Evolutionary conservation across 2,113 vertebrate genomes (phyloP).

Genomic region (Hippoglossus stenolepis): DNA sequence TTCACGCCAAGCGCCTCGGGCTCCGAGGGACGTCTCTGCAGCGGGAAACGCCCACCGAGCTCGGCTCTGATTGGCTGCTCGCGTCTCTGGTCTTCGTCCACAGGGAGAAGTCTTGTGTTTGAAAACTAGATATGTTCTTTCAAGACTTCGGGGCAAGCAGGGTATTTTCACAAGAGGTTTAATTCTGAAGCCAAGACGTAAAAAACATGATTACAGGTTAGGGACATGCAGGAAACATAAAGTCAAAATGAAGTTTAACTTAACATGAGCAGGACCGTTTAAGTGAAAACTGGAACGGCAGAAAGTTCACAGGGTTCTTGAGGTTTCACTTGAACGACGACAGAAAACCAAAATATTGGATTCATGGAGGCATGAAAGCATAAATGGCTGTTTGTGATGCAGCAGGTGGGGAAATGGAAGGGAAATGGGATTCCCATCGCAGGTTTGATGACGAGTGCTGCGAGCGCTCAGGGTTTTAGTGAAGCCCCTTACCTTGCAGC

Average conservation of each 20-base stretch:
- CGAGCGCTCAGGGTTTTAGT: constrained; percentile 22
- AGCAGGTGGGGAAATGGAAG: not conserved
- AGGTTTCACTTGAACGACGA: not conserved
- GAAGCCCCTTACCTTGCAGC: constrained; percentile 83
- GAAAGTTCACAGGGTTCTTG: constrained; percentile 7
- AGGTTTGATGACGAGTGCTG: constrained; percentile 34
- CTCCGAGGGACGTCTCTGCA: not conserved
- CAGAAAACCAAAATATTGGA: constrained; percentile 9
- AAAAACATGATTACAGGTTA: constrained; percentile 35
- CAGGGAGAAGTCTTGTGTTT: constrained; percentile 10
- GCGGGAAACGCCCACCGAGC: constrained; percentile 4
- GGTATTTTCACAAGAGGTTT: constrained; percentile 11
- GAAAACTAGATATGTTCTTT: constrained; percentile 3
- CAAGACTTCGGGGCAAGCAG: not conserved
- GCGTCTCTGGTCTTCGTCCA: not conserved
- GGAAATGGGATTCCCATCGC: constrained; percentile 16
- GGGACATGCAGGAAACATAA: constrained; percentile 28
- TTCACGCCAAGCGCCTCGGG: constrained; percentile 38
- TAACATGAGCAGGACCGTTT: not conserved
- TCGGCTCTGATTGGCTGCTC: constrained; percentile 30
- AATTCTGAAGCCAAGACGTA: constrained; percentile 10
- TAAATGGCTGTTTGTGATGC: constrained; percentile 1
- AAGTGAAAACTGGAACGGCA: not conserved
- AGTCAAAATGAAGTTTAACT: constrained; percentile 19
- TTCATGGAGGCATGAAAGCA: constrained; percentile 33